Percentiles rank a stretch among this genome's conserved stretches.
phyloP scores from a whole-genome alignment of 1,140 invertebrate genomes.

The Trachymyrmex cornetzi region DNA sequence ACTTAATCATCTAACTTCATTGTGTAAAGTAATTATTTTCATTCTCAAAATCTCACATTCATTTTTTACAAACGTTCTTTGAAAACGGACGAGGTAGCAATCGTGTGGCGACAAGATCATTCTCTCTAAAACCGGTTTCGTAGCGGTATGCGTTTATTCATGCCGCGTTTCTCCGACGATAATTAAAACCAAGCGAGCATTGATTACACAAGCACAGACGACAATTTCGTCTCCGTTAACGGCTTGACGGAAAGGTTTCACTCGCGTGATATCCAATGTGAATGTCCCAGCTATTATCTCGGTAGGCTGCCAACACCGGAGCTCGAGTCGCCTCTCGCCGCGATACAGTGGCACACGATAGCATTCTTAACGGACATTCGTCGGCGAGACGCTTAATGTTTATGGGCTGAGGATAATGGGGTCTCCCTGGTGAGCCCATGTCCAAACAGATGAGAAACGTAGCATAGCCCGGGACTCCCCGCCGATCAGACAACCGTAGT shows the following conservation, averaged over 20 bases:
- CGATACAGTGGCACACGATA: slow-evolving; percentile 32
- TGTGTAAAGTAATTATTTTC: neutral
- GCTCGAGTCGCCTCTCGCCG: neutral
- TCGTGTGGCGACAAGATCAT: neutral
- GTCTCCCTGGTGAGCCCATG: slow-evolving; percentile 45
- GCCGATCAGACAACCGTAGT: slow-evolving; percentile 23
- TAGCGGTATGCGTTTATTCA: neutral
- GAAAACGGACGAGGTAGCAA: neutral
- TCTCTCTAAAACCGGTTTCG: slow-evolving; percentile 33
- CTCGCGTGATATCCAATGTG: slow-evolving; percentile 14
- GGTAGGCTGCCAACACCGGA: neutral
- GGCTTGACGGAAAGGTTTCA: slow-evolving; percentile 3
- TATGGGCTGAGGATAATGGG: slow-evolving; percentile 64
- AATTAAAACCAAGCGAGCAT: slow-evolving; percentile 42
- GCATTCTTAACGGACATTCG: slow-evolving; percentile 55
- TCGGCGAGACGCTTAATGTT: slow-evolving; percentile 60
- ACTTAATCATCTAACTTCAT: neutral
- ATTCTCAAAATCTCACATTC: neutral
- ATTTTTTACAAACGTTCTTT: neutral
- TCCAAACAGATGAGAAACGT: slow-evolving; percentile 63
- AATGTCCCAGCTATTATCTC: slow-evolving; percentile 27
- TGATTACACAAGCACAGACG: slow-evolving; percentile 36
- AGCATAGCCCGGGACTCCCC: slow-evolving; percentile 25
- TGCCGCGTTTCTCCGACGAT: slow-evolving; percentile 7
- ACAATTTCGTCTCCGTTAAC: slow-evolving; percentile 20